Conservation (phyloP, 1,140 invertebrate species). For the Apis cerana region DNA sequence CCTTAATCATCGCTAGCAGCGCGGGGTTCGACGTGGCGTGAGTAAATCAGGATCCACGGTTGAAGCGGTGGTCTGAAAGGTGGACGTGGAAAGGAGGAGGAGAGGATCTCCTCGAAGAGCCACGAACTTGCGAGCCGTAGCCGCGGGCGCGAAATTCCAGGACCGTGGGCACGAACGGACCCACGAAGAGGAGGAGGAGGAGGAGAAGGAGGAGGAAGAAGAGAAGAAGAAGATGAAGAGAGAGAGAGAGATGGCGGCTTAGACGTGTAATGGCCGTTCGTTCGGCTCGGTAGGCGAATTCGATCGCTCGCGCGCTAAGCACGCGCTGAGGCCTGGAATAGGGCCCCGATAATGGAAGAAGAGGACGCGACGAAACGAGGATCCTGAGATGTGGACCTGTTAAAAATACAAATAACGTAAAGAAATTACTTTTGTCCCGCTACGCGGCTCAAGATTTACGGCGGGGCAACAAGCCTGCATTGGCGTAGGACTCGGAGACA, state of each 20-base stretch:
- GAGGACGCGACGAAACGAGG: slow-evolving; percentile 51
- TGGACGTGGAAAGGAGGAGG: neutral
- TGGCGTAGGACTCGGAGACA: slow-evolving; percentile 75
- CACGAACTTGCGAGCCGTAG: slow-evolving; percentile 7
- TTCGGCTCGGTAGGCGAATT: too few species aligned
- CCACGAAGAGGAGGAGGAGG: neutral
- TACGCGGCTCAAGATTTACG: slow-evolving; percentile 77
- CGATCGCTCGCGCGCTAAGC: too few species aligned
- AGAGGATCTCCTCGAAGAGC: neutral
- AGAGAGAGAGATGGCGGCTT: too few species aligned
- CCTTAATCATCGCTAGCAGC: slow-evolving; percentile 4
- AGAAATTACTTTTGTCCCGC: slow-evolving; percentile 80
- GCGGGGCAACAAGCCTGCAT: slow-evolving; percentile 77
- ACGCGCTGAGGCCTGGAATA: too few species aligned
- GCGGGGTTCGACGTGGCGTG: neutral
- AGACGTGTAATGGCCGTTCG: too few species aligned
- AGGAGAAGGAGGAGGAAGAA: neutral
- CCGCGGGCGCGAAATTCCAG: slow-evolving; percentile 33
- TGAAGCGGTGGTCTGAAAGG: slow-evolving; percentile 4
- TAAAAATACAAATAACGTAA: slow-evolving; percentile 80
- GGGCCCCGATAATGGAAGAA: neutral
- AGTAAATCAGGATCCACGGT: slow-evolving; percentile 25
- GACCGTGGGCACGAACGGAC: neutral
- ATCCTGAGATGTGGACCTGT: slow-evolving; percentile 51
- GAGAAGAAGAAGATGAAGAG: neutral